Percentiles rank a stretch among this genome's conserved stretches.
Conservation (phyloP, 2,888 invertebrate genomes). For the Cecidostiba fungosa region DNA sequence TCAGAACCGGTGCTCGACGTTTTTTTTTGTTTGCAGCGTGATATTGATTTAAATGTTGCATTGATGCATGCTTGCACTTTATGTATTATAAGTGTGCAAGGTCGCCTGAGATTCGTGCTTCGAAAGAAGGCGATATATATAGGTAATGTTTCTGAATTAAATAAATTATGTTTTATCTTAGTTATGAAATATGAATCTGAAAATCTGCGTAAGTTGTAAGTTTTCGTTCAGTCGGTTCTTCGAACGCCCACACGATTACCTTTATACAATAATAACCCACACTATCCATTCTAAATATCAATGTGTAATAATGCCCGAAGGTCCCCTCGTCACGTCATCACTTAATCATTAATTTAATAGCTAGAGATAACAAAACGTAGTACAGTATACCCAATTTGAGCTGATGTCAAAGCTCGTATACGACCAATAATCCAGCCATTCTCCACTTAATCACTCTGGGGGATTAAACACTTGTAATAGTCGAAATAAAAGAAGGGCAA, state of each 20-base stretch:
- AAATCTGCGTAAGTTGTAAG: too few relatives aligned
- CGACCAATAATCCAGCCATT: not conserved
- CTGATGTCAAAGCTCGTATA: not conserved
- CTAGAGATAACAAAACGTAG: not conserved
- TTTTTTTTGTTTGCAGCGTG: not conserved
- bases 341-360: not conserved
- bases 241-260: too few relatives aligned
- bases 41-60: not conserved
- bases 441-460: not conserved
- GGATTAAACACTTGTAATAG: not conserved
- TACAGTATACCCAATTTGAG: not conserved
- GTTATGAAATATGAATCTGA: too few relatives aligned
- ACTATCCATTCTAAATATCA: too few relatives aligned
- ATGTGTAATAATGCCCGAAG: not conserved
- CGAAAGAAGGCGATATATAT: too few relatives aligned
- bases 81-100: slow-evolving; percentile 7
- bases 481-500: not conserved
- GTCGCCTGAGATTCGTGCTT: not conserved
- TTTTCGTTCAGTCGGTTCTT: too few relatives aligned
- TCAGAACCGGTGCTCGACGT: not conserved
- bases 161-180: too few relatives aligned
- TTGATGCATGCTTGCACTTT: not conserved
- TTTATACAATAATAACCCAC: too few relatives aligned
- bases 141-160: too few relatives aligned
- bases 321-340: not conserved